Evolutionary conservation across 2,797 vertebrate genomes (phyloP).

Genomic region (Nannoperca australis): DNA sequence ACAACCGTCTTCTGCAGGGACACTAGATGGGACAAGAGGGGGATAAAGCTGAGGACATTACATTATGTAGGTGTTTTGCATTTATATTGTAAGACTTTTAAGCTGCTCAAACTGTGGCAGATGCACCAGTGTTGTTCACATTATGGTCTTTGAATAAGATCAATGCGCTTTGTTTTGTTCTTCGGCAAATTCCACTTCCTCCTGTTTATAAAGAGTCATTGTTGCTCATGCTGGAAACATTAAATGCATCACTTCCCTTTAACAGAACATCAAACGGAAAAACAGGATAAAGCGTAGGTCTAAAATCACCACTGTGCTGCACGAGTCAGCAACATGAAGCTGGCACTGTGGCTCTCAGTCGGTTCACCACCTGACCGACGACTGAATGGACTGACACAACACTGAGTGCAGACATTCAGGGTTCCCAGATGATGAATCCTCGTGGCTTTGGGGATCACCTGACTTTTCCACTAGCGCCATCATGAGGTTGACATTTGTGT

Average conservation of each 20-base stretch:
- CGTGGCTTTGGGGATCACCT: neutral
- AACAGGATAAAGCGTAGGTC: constrained; percentile 23
- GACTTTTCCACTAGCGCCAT: neutral
- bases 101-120: neutral
- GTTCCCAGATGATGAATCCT: neutral
- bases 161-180: neutral
- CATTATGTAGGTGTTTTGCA: neutral
- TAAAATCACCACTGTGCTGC: constrained; percentile 6
- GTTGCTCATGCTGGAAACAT: constrained; percentile 34
- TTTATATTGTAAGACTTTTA: neutral
- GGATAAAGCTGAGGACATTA: neutral
- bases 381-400: neutral
- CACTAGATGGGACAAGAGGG: neutral
- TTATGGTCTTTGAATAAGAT: neutral
- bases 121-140: neutral
- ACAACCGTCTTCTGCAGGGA: neutral
- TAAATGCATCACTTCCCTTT: constrained; percentile 30
- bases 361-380: neutral
- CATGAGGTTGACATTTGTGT: neutral
- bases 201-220: neutral
- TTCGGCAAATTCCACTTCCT: constrained; percentile 15
- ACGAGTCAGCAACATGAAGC: neutral
- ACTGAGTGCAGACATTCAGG: neutral
- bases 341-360: neutral
- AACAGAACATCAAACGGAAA: neutral